These are phyloP conservation scores for Herminia tarsipennalis DNA, from an alignment of 2,888 invertebrate species.

Conservation along the genomic window DNA sequence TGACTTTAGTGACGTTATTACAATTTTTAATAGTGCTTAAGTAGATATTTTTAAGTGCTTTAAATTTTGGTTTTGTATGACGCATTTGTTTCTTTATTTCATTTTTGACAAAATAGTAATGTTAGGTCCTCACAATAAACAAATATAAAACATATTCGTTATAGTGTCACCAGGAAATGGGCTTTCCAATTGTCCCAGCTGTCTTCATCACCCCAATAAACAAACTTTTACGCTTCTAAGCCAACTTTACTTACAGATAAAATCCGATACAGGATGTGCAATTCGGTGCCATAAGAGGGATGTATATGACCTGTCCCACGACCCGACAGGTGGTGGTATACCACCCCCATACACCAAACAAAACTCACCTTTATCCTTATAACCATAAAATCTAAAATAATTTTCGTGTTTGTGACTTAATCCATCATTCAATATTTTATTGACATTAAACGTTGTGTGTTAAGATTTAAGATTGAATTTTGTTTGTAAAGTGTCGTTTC, in stretches of 20 bases:
- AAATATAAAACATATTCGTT: too few species aligned
- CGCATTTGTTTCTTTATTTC: too few species aligned
- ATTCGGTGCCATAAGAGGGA: conserved; percentile 77
- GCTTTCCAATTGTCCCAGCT: conserved; percentile 8
- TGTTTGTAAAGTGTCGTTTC: conserved; percentile 3
- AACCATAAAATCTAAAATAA: conserved; percentile 20
- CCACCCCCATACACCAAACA: conserved; percentile 30
- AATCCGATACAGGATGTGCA: conserved; percentile 68
- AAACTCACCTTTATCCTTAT: conserved; percentile 31
- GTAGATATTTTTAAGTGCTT: too few species aligned
- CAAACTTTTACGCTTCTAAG: conserved; percentile 15
- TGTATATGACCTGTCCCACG: conserved; percentile 79
- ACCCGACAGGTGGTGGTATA: conserved; percentile 77
- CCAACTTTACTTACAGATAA: conserved; percentile 28
- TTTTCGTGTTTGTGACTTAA: background rate
- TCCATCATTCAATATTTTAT: background rate
- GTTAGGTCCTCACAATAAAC: too few species aligned
- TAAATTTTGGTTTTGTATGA: too few species aligned
- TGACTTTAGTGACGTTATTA: too few species aligned
- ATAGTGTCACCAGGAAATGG: conserved; percentile 4
- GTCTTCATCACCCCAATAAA: conserved; percentile 10
- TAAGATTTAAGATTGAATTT: conserved; percentile 19
- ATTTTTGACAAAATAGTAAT: too few species aligned
- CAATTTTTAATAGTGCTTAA: too few species aligned
- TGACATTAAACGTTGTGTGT: conserved; percentile 14